A percentile compares a stretch with the other conserved stretches of the same genome.
Conservation (phyloP, 2,888 invertebrate species). For the Acleris laterana region DNA sequence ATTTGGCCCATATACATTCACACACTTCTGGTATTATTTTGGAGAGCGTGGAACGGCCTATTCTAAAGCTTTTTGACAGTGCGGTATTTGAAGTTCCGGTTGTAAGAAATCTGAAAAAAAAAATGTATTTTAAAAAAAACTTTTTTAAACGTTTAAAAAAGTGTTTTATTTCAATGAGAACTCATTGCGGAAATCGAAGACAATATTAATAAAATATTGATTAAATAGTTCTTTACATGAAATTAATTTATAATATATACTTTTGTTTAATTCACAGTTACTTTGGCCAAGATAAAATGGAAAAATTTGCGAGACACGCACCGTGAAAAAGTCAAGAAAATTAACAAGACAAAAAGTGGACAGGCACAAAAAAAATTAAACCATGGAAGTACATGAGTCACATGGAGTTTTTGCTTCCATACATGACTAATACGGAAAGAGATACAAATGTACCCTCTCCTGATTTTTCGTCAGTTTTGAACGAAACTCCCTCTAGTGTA, state of each 20-base stretch:
- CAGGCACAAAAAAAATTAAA: conserved; percentile 40
- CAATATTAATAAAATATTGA: conserved; percentile 13
- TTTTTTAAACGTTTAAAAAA: too few species aligned
- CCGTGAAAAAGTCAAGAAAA: conserved; percentile 40
- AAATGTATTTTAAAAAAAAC: too few species aligned
- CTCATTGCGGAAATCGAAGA: background rate
- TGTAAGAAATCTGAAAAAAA: background rate
- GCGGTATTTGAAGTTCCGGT: background rate
- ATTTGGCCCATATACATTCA: conserved; percentile 35
- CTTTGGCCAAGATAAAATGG: conserved; percentile 38
- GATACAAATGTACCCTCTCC: conserved; percentile 31
- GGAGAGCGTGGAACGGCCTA: conserved; percentile 37
- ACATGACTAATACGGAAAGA: conserved; percentile 38
- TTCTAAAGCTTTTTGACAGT: conserved; percentile 34
- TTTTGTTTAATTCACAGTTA: conserved; percentile 40
- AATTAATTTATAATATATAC: conserved; percentile 32
- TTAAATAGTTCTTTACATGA: conserved; percentile 26
- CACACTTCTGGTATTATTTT: conserved; percentile 38
- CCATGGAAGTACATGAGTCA: conserved; percentile 41
- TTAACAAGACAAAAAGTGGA: conserved; percentile 40
- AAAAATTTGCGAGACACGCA: conserved; percentile 40
- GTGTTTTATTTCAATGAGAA: conserved; percentile 4
- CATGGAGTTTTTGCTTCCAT: conserved; percentile 39
- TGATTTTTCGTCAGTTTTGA: conserved; percentile 37
- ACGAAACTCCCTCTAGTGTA: conserved; percentile 25